Base-by-base conservation (phyloP, 2,113 vertebrate genomes). In the Misgurnus mizolepis region DNA sequence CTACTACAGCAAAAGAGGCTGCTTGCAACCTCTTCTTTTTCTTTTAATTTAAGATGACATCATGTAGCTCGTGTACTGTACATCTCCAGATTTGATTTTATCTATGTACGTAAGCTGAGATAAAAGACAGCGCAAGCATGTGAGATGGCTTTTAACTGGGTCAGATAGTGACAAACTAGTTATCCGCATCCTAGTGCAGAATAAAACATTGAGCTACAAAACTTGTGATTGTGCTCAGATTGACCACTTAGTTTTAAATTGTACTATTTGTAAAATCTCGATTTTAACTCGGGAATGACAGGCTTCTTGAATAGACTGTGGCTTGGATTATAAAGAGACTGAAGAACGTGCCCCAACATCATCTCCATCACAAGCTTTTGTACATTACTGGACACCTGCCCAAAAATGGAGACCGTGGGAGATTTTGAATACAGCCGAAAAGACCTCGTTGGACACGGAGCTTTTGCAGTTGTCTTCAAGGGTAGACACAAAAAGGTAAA, bases 391-490 rank as follows among this genome's bases (percentile, higher is more conserved):
- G 79, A 77, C 86, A 41, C 53, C 47, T 68, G 67, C 4, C 43
- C 49, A 41, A 78, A 86, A 53, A 99, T 99, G 97, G 97, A 99
- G 93, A 90, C 92, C 34, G 97, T 97, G 89, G 97, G 97, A 68
- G 97, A 99, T 82, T 99, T 99, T 88, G 97, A 99, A 91, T 99
- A 97, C 95, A 96, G 95, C 93, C 95, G 96, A 85, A 95, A 97
- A 87, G 97, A 99, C 92, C 94, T 99, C 85, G 95, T 99, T 70
- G 97, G 97, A 90, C 97, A 98, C 83, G 97, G 97, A 89, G 97
- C 97, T 77, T 99, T 98, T 86, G 97, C 97, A 34, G 96, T 99
- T 89, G 97, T 99, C 86, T 99, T 99, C 91, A 97, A 96, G 90
- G 96, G 97, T 86, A 93, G 97, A 83, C 97, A 98, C 90, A 95